Evolutionary conservation across 1,140 invertebrate species (phyloP), one percentile per base, ranked within the genome.

Genomic region (Neodiprion virginianus): DNA sequence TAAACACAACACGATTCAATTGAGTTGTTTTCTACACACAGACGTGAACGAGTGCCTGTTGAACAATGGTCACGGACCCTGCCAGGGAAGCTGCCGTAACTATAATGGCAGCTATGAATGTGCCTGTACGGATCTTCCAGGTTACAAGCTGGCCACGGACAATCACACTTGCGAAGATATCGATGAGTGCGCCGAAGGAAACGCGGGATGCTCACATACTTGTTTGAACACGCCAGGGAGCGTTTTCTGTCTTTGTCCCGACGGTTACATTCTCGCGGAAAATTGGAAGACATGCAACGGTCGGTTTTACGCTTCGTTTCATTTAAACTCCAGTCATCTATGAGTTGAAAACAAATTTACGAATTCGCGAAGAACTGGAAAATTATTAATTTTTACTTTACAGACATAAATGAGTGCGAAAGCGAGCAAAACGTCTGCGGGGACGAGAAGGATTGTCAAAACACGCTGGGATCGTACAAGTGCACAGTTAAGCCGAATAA

Each of bases 381-480:
- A 50, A 12, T 67, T 7, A 74, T 40, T 23, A 73, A 65, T 77
- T 40, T 72, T 71, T 40, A 72, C 73, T 75, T 80, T 82, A n/a
- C 79, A 94, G 94, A 95, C 82, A 89, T 95, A 49, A 90, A 95
- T 77, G 94, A 95, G 79, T 95, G 94, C 79, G 79, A 87, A n/a
- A 76, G 89, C 7, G 87, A 90, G 28, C 82, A 88, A 0, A 88
- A 85, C 4, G 81, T 90, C 14, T 92, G 91, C 72, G 78, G 87
- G 7, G 85, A 89, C 7, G 88, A 89, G 8, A 89, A 88, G 0
- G 86, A 89, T n/a, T 94, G 93, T 76, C 81, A 87, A 12, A 93
- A 93, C 77, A 89, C 89, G 1, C 79, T 86, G n/a, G 92, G 92
- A 0, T 90, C 90, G 3, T 90, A 90, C 79, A 89, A 87, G 71